phyloP scores from a whole-genome alignment of 2,113 vertebrate genomes.

The Todiramphus chloris region DNA sequence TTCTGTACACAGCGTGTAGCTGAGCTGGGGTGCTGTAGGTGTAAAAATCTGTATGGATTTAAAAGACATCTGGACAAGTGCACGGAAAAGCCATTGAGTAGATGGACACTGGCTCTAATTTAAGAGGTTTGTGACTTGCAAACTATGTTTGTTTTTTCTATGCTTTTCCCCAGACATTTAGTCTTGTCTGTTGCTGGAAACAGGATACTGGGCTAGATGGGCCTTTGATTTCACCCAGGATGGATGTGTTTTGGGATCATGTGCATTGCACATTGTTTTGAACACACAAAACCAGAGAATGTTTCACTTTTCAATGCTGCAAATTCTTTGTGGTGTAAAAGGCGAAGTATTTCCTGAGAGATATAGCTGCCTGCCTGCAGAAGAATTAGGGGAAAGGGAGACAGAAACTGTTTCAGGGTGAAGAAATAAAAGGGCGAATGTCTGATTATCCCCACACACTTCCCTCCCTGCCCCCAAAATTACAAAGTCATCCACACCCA shows the following conservation, averaged over 20 bases:
- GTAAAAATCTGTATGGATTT: background rate
- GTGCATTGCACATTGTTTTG: background rate
- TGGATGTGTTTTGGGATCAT: background rate
- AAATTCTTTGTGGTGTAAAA: background rate
- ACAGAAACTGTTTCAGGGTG: background rate
- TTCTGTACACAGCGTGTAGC: background rate
- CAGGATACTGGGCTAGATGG: background rate
- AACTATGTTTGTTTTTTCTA: background rate
- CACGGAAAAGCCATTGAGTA: background rate
- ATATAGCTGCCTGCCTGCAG: background rate
- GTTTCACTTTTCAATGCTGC: fast-evolving
- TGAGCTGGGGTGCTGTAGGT: background rate
- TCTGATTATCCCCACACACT: background rate
- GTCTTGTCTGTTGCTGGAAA: background rate
- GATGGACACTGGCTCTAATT: background rate
- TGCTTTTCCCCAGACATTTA: background rate
- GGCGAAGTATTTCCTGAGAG: background rate
- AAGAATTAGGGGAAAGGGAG: background rate
- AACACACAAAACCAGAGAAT: background rate
- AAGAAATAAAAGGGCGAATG: background rate
- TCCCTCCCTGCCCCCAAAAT: background rate
- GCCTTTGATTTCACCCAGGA: background rate
- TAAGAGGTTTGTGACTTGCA: background rate
- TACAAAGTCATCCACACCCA: background rate
- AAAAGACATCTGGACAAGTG: background rate